Evolutionary conservation across 1,140 invertebrate species (phyloP).

Genomic region (Stenopsyche tienmushanensis): DNA sequence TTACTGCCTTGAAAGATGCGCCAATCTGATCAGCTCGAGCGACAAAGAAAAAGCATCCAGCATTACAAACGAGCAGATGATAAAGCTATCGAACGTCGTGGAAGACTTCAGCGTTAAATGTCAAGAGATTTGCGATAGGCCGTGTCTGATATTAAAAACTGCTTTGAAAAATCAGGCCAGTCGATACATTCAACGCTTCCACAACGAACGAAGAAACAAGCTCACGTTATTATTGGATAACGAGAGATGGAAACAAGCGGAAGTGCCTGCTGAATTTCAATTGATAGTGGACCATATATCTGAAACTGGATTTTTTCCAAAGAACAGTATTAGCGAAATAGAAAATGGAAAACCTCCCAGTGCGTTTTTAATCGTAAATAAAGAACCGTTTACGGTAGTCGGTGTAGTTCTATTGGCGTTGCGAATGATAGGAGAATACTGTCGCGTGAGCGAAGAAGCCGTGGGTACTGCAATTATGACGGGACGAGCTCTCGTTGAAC

Average conservation of each 20-base stretch:
- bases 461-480: constrained; percentile 66
- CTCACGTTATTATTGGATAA: constrained; percentile 81
- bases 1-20: constrained; percentile 88
- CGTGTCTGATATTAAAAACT: constrained; percentile 76
- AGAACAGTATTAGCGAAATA: constrained; percentile 45
- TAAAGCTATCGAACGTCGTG: constrained; percentile 73
- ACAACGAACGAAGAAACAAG: constrained; percentile 84
- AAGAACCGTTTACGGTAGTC: constrained; percentile 83
- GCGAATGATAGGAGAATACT: constrained; percentile 89
- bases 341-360: constrained; percentile 48
- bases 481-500: constrained; percentile 80
- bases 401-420: constrained; percentile 82
- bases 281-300: constrained; percentile 75
- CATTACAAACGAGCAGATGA: constrained; percentile 74
- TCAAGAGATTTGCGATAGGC: constrained; percentile 74
- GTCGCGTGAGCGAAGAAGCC: constrained; percentile 71
- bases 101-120: constrained; percentile 78
- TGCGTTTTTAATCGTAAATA: constrained; percentile 68
- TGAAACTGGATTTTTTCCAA: constrained; percentile 55
- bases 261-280: constrained; percentile 87
- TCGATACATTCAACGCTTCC: constrained; percentile 89
- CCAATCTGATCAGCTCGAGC: constrained; percentile 78
- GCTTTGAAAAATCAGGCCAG: constrained; percentile 87
- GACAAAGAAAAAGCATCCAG: constrained; percentile 65
- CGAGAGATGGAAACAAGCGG: constrained; percentile 93